Percentiles rank a stretch among this genome's conserved stretches.
phyloP scores from a whole-genome alignment of 2,113 vertebrate species.

The Notothenia rossii region DNA sequence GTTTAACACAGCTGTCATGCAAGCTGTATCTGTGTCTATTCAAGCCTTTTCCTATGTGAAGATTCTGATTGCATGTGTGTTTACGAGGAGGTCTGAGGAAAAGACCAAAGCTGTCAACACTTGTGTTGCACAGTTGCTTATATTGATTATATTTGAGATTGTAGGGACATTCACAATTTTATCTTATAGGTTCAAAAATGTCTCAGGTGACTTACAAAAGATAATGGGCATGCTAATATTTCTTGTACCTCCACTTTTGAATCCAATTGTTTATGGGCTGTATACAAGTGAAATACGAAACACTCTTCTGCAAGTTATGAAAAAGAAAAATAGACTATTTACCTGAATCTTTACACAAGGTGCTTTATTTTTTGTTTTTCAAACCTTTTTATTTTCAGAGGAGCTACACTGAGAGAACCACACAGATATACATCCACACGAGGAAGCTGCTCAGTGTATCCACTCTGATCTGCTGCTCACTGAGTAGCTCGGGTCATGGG shows the following conservation, averaged over 20 bases:
- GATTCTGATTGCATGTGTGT: conserved; percentile 78
- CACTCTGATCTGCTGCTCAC: no score
- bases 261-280: conserved; percentile 82
- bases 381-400: no score
- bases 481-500: no score
- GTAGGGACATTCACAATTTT: conserved; percentile 79
- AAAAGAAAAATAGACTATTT: conserved; percentile 33
- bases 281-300: conserved; percentile 77
- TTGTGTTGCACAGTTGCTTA: conserved; percentile 76
- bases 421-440: no score
- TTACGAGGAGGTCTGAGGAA: conserved; percentile 54
- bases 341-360: conserved; percentile 9
- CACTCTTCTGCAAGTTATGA: conserved; percentile 41
- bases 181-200: conserved; percentile 77
- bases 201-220: conserved; percentile 77
- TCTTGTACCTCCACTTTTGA: conserved; percentile 79
- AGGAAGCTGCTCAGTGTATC: no score
- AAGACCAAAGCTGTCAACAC: conserved; percentile 81
- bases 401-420: no score
- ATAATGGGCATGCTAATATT: conserved; percentile 83
- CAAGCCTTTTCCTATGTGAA: conserved; percentile 79
- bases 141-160: conserved; percentile 79
- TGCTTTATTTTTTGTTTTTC: no score
- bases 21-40: conserved; percentile 72
- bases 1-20: conserved; percentile 76